A percentile compares a stretch with the other conserved stretches of the same genome.
phyloP scores from a whole-genome alignment of 2,888 invertebrate genomes.

The Lochmaea crataegi region DNA sequence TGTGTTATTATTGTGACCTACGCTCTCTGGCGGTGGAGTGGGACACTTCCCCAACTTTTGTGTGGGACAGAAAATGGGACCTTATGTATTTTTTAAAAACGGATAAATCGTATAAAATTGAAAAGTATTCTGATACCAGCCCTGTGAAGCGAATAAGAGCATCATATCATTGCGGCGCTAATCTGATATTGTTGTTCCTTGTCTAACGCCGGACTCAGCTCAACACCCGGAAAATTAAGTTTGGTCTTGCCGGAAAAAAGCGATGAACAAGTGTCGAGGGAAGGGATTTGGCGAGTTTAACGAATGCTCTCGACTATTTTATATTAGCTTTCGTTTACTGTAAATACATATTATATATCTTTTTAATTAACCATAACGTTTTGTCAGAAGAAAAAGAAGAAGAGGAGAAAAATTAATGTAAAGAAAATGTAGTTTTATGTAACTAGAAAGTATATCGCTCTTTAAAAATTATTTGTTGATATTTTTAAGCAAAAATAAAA shows the following conservation, averaged over 20 bases:
- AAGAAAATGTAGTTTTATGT: neutral
- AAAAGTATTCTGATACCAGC: neutral
- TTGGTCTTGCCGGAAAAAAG: slow-evolving; percentile 58
- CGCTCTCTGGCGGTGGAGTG: too few relatives aligned
- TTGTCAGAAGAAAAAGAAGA: neutral
- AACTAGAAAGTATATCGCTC: too few relatives aligned
- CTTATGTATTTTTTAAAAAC: too few relatives aligned
- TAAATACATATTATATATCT: slow-evolving; percentile 13
- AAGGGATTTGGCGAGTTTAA: slow-evolving; percentile 33
- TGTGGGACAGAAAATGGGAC: too few relatives aligned
- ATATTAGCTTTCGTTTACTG: neutral
- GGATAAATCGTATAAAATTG: too few relatives aligned
- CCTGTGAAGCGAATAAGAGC: neutral
- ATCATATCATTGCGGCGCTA: slow-evolving; percentile 50
- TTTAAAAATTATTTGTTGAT: too few relatives aligned
- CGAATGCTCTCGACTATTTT: neutral
- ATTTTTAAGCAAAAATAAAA: too few relatives aligned
- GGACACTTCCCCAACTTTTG: too few relatives aligned
- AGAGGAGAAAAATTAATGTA: neutral
- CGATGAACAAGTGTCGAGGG: slow-evolving; percentile 58
- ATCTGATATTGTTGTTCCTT: slow-evolving; percentile 65
- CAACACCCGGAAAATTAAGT: slow-evolving; percentile 67
- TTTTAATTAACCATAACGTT: neutral
- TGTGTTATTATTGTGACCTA: too few relatives aligned
- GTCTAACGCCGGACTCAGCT: slow-evolving; percentile 60